phyloP scores from a whole-genome alignment of 1,140 invertebrate genomes.

The Pogonomyrmex californicus region DNA sequence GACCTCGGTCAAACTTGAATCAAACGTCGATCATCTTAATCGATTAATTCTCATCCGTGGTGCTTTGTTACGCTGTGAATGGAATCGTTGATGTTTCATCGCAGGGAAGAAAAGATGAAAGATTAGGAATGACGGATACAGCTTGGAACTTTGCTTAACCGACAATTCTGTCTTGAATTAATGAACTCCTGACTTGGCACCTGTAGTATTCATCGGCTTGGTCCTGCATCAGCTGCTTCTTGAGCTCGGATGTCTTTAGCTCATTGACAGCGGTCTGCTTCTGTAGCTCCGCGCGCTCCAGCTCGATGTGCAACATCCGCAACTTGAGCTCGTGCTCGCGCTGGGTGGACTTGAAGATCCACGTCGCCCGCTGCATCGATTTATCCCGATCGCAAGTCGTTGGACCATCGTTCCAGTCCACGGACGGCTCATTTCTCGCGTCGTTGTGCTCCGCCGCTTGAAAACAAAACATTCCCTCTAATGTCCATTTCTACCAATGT shows the following conservation, averaged over 20 bases:
- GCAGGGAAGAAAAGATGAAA: no score
- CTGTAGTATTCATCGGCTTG: slow-evolving; percentile 73
- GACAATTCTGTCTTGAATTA: no score
- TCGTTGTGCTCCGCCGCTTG: slow-evolving; percentile 12
- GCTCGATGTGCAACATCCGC: slow-evolving; percentile 68
- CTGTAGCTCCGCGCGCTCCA: slow-evolving; percentile 74
- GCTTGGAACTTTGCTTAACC: no score
- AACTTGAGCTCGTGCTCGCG: slow-evolving; percentile 76
- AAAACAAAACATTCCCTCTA: slow-evolving; percentile 16
- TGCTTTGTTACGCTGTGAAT: no score
- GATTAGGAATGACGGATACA: no score
- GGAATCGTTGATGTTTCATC: no score
- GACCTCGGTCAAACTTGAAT: no score
- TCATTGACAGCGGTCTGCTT: slow-evolving; percentile 75
- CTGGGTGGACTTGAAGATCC: slow-evolving; percentile 68
- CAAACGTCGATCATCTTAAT: no score
- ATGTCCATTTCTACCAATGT: neutral
- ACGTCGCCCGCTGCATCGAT: slow-evolving; percentile 24
- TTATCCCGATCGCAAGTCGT: slow-evolving; percentile 11
- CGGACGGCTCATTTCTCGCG: neutral
- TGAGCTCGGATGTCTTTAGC: slow-evolving; percentile 74
- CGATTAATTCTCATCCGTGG: no score
- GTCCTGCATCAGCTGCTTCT: slow-evolving; percentile 68
- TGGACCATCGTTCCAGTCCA: neutral
- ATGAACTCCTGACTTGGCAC: neutral